Evolutionary conservation across 2,113 vertebrate species (phyloP).

Genomic region (Halichoeres trimaculatus): DNA sequence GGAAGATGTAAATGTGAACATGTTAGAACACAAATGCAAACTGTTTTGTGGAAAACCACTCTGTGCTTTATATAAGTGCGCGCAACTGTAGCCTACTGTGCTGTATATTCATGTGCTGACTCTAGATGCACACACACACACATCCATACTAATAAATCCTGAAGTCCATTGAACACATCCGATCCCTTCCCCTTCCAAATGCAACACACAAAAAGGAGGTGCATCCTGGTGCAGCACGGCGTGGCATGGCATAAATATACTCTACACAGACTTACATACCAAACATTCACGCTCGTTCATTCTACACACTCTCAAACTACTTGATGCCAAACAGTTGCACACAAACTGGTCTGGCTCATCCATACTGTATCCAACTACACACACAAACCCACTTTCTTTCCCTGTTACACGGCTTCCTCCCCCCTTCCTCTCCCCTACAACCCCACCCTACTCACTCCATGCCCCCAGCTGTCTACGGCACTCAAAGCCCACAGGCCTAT

Average conservation of each 20-base stretch:
- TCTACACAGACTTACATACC: conserved; percentile 26
- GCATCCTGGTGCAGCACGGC: conserved; percentile 25
- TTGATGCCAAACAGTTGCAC: conserved; percentile 21
- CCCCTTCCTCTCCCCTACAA: background rate
- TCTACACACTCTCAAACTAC: conserved; percentile 39
- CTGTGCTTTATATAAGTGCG: conserved; percentile 2
- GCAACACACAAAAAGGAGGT: conserved; percentile 28
- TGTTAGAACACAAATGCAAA: conserved; percentile 25
- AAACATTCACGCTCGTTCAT: conserved; percentile 13
- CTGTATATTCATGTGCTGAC: conserved; percentile 31
- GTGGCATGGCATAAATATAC: conserved; percentile 31
- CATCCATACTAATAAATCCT: conserved; percentile 18
- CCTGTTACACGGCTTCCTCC: conserved; percentile 41
- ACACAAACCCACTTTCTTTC: conserved; percentile 29
- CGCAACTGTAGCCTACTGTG: conserved; percentile 33
- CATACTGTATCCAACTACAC: conserved; percentile 5
- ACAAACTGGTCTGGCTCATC: conserved; percentile 15
- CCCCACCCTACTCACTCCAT: background rate
- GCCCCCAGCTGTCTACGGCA: conserved; percentile 69
- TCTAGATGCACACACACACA: conserved; percentile 6
- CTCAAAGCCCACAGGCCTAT: conserved; percentile 52
- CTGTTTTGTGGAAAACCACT: conserved; percentile 25
- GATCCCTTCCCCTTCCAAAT: conserved; percentile 14
- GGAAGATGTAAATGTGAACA: conserved; percentile 48
- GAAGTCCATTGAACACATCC: conserved; percentile 27